Conservation (phyloP, 1,140 invertebrate genomes). For the Phortica variegata region DNA sequence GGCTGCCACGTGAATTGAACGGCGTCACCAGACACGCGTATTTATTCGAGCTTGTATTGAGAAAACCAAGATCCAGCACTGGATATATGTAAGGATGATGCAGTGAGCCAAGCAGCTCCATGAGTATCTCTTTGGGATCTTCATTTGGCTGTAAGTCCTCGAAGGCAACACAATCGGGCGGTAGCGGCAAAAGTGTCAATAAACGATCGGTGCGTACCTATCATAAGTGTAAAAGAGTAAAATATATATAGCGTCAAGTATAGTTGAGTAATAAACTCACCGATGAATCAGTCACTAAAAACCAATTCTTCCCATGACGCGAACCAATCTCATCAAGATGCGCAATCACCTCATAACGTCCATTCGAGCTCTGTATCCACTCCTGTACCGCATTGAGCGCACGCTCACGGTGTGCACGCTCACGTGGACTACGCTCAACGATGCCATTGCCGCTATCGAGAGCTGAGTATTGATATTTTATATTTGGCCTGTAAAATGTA, state of each 20-base stretch:
- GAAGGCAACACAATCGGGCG: conserved; percentile 60
- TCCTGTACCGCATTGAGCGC: conserved; percentile 66
- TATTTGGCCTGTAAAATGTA: conserved; percentile 42
- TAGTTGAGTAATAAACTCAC: conserved; percentile 16
- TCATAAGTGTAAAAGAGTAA: background rate
- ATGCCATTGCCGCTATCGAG: conserved; percentile 63
- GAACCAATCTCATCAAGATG: conserved; percentile 80
- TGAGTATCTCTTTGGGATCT: conserved; percentile 62
- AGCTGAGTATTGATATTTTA: conserved; percentile 69
- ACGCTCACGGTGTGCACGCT: conserved; percentile 65
- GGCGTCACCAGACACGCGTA: conserved; percentile 76
- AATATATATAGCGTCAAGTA: background rate
- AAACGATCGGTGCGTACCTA: conserved; percentile 71
- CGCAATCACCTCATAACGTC: conserved; percentile 73
- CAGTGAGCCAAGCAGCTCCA: conserved; percentile 79
- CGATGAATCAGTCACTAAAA: conserved; percentile 73
- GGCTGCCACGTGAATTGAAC: conserved; percentile 77
- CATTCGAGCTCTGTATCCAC: conserved; percentile 64
- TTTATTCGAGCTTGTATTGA: conserved; percentile 60
- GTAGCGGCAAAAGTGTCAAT: conserved; percentile 73
- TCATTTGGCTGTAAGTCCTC: conserved; percentile 59
- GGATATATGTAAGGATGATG: conserved; percentile 92
- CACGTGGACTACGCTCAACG: conserved; percentile 66
- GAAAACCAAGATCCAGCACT: conserved; percentile 75
- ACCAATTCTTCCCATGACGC: conserved; percentile 85